phyloP scores from a whole-genome alignment of 2,113 vertebrate genomes.

The Amphiprion ocellaris region DNA sequence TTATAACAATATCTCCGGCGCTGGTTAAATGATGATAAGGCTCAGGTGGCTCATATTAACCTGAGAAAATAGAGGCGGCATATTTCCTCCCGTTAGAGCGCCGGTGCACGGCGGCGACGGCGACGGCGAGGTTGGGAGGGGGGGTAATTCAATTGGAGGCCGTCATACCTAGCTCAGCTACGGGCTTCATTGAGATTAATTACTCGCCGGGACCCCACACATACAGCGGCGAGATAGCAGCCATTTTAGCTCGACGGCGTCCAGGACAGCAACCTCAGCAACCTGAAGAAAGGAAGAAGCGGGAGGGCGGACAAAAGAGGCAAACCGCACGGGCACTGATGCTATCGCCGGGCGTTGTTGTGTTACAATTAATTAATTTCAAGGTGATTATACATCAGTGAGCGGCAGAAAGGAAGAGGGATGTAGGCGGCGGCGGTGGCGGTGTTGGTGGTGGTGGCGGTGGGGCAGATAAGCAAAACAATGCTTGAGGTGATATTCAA shows the following conservation, averaged over 20 bases:
- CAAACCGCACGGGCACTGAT: constrained; percentile 69
- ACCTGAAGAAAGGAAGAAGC: constrained; percentile 67
- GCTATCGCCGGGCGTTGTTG: constrained; percentile 80
- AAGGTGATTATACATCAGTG: constrained; percentile 84
- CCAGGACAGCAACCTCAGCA: constrained; percentile 85
- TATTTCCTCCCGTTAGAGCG: constrained; percentile 51
- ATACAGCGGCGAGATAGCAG: constrained; percentile 86
- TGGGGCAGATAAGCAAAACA: constrained; percentile 80
- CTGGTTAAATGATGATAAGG: constrained; percentile 86
- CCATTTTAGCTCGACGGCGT: constrained; percentile 85
- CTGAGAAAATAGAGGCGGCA: constrained; percentile 89
- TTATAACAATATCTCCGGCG: constrained; percentile 62
- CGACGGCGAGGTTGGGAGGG: constrained; percentile 7
- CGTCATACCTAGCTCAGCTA: constrained; percentile 94
- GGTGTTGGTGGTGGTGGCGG: constrained; percentile 29
- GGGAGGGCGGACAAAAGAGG: constrained; percentile 75
- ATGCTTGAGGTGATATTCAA: constrained; percentile 82
- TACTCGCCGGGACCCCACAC: constrained; percentile 89
- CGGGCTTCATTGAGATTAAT: constrained; percentile 99
- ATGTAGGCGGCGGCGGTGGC: constrained; percentile 15
- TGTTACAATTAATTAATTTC: constrained; percentile 87
- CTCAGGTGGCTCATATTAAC: constrained; percentile 98
- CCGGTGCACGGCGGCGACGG: constrained; percentile 30
- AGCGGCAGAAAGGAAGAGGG: constrained; percentile 42
- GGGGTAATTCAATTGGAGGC: constrained; percentile 89